Percentiles rank a stretch among this genome's conserved stretches.
These are phyloP conservation scores for Cheilosia pagana DNA, from an alignment of 2,888 invertebrate species.

Conservation along the genomic window DNA sequence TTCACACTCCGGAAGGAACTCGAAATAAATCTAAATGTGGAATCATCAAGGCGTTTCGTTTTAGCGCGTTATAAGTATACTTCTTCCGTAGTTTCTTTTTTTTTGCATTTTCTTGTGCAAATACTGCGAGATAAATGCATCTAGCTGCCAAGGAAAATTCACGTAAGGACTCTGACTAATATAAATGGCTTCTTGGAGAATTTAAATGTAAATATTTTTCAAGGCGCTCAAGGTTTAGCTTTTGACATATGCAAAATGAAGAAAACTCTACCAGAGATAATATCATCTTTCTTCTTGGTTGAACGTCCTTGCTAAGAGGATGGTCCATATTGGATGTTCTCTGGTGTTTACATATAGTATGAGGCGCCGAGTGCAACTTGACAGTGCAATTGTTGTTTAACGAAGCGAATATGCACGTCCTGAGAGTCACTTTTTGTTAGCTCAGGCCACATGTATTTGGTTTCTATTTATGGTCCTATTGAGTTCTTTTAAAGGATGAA, in stretches of 20 bases:
- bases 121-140: slow-evolving; percentile 7
- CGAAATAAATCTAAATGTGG: slow-evolving; percentile 26
- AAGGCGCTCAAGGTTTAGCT: slow-evolving; percentile 10
- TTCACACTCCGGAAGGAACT: slow-evolving; percentile 2
- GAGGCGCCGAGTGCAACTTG: background rate
- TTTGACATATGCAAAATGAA: background rate
- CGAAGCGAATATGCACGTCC: too few relatives aligned
- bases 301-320: background rate
- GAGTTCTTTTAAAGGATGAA: too few relatives aligned
- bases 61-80: slow-evolving; percentile 41
- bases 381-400: too few relatives aligned
- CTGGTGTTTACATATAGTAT: background rate
- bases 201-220: slow-evolving; percentile 34
- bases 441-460: too few relatives aligned
- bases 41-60: slow-evolving; percentile 39
- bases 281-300: background rate
- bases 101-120: background rate
- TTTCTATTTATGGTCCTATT: too few relatives aligned
- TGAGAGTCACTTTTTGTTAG: too few relatives aligned
- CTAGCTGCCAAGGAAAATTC: slow-evolving; percentile 34
- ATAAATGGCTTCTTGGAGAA: slow-evolving; percentile 17
- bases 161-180: slow-evolving; percentile 15
- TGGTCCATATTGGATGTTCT: background rate
- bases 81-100: background rate
- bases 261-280: background rate